Evolutionary conservation across 2,888 invertebrate species (phyloP).

Genomic region (Leptarthrus brevirostris): DNA sequence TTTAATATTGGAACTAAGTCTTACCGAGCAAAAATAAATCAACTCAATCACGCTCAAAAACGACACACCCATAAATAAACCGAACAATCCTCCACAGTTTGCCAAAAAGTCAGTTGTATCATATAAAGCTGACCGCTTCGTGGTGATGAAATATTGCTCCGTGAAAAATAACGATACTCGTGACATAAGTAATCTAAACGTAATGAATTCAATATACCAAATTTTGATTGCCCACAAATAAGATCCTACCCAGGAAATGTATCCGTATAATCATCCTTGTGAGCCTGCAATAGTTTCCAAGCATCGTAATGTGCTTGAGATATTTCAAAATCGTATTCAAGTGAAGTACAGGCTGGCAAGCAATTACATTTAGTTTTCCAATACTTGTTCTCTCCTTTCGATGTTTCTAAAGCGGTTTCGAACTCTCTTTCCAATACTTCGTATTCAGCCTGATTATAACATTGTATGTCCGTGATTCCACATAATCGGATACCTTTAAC

Average conservation of each 20-base stretch:
- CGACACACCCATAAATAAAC: conserved; percentile 66
- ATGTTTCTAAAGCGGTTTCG: conserved; percentile 1
- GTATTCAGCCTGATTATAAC: conserved; percentile 57
- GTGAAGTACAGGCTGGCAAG: conserved; percentile 63
- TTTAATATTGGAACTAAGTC: conserved; percentile 64
- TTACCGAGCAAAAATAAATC: conserved; percentile 69
- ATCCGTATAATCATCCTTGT: conserved; percentile 31
- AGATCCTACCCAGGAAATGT: conserved; percentile 59
- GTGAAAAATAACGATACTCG: conserved; percentile 77
- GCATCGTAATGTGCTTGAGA: conserved; percentile 63
- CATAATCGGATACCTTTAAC: conserved; percentile 63
- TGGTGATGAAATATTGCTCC: conserved; percentile 76
- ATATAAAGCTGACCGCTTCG: conserved; percentile 75
- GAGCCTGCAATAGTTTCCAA: conserved; percentile 6
- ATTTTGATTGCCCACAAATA: background rate
- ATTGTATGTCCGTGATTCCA: conserved; percentile 57
- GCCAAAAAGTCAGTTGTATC: conserved; percentile 76
- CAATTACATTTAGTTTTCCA: conserved; percentile 60
- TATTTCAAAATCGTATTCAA: conserved; percentile 63
- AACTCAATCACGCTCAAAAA: conserved; percentile 68
- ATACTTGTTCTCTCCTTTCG: conserved; percentile 1
- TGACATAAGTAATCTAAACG: conserved; percentile 70
- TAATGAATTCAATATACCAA: background rate
- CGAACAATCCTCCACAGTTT: conserved; percentile 76
- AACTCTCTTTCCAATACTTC: conserved; percentile 62